phyloP scores from a whole-genome alignment of 2,888 invertebrate species.

The Phengaris arion region DNA sequence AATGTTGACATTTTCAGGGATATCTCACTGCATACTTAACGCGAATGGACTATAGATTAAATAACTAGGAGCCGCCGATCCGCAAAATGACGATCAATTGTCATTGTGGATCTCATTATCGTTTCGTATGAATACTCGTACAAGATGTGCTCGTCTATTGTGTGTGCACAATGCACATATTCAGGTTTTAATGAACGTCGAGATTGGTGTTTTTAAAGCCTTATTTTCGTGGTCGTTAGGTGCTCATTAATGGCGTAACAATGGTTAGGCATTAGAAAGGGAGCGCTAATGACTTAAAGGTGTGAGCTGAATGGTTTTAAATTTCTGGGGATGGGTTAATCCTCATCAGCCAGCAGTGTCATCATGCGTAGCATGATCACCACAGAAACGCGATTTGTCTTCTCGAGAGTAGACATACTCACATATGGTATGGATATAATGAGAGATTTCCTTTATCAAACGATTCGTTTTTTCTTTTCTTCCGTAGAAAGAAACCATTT shows the following conservation, averaged over 20 bases:
- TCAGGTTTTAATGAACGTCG: conserved; percentile 41
- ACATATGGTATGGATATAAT: too few species aligned
- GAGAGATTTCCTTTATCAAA: too few species aligned
- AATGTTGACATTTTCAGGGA: too few species aligned
- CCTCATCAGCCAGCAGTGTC: too few species aligned
- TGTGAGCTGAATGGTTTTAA: conserved; percentile 32
- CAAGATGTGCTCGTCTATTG: conserved; percentile 26
- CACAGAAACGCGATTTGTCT: too few species aligned
- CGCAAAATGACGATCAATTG: conserved; percentile 16
- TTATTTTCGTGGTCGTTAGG: conserved; percentile 61
- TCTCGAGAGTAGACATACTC: too few species aligned
- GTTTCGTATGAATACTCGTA: conserved; percentile 9
- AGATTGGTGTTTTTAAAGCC: conserved; percentile 44
- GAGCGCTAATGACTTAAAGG: conserved; percentile 67
- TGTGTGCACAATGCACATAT: conserved; percentile 28
- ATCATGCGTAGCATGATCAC: too few species aligned
- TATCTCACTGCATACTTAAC: too few species aligned
- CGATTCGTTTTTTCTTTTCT: too few species aligned
- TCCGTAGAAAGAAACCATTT: too few species aligned
- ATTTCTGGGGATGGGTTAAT: neutral
- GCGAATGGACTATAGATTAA: neutral
- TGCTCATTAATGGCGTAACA: conserved; percentile 72
- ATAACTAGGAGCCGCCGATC: neutral
- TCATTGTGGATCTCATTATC: conserved; percentile 17
- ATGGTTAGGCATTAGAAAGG: conserved; percentile 78